Evolutionary conservation across 2,888 invertebrate genomes (phyloP), one percentile per base, ranked within the genome.

Genomic region (Clanis bilineata): DNA sequence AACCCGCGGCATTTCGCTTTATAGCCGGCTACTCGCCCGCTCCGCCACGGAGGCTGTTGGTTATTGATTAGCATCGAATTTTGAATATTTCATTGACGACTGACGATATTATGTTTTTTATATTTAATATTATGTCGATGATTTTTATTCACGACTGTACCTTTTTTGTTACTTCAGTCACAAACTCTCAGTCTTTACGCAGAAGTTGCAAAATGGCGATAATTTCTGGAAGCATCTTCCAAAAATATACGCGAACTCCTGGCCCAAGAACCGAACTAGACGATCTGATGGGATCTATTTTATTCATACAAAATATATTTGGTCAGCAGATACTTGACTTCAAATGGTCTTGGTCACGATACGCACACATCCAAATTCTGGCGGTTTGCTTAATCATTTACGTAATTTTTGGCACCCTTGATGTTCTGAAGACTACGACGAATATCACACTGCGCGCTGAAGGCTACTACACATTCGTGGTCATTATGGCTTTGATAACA

Each of bases 241-340:
- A 72, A 62, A 72, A 75, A 38, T 73, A 70, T 66, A 73, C 75
- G 9, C 71, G 67, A 61, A 86, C 87, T n/a, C 71, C 81, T 0
- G 87, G 85, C 0, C 62, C 66, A 47, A 68, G 68, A 60, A 83
- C 72, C 32, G 78, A 79, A 62, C 61, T 86, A 6, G 86, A 88
- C 62, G 68, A 78, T 55, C 77, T 77, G 36, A 69, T 79, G 45
- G 58, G 61, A 7, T 43, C 71, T 0, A 72, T 77, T 12, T 66
- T 88, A 32, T 63, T 81, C 21, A 63, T 72, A 4, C 86, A 86
- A 58, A 70, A 73, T 47, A 60, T 83, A 12, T 76, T 82, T 12
- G 87, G 86, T 0, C 81, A 82, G 41, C 86, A 88, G 64, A 71
- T 88, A 28, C 68, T 88, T 4, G 73, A 87, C 56, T 81, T 86